Percentiles rank a stretch among this genome's conserved stretches.
These are phyloP conservation scores for Trachelus tabidus DNA, from an alignment of 2,888 invertebrate species.

Conservation along the genomic window DNA sequence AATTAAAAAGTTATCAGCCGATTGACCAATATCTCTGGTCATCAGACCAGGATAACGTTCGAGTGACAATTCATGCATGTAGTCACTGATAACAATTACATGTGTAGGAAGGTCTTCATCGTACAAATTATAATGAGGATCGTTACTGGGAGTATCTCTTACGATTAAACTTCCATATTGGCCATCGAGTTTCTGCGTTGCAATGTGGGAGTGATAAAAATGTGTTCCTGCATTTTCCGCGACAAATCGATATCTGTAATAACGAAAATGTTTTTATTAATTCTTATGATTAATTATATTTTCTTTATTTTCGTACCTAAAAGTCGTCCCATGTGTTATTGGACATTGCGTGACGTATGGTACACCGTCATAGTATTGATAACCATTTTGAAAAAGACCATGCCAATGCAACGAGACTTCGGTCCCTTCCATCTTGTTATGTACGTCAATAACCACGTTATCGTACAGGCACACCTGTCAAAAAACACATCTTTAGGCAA, in stretches of 20 bases:
- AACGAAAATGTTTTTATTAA: not conserved
- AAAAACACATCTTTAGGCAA: not conserved
- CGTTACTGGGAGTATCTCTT: slow-evolving; percentile 66
- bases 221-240: slow-evolving; percentile 61
- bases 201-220: slow-evolving; percentile 63
- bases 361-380: slow-evolving; percentile 88
- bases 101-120: slow-evolving; percentile 69
- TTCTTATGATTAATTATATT: not conserved
- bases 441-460: slow-evolving; percentile 85
- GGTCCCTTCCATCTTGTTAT: slow-evolving; percentile 87
- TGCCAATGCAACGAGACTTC: slow-evolving; percentile 93
- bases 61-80: slow-evolving; percentile 58
- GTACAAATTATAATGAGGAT: slow-evolving; percentile 53
- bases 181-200: slow-evolving; percentile 71
- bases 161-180: slow-evolving; percentile 72
- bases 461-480: slow-evolving; percentile 85
- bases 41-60: slow-evolving; percentile 64
- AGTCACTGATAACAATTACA: slow-evolving; percentile 70
- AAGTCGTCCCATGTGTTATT: slow-evolving; percentile 85
- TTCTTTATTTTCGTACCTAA: slow-evolving; percentile 69
- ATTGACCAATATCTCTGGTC: slow-evolving; percentile 60
- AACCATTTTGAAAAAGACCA: slow-evolving; percentile 83
- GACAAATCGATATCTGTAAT: slow-evolving; percentile 58
- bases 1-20: slow-evolving; percentile 57
- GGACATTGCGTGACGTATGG: slow-evolving; percentile 90